Conservation (phyloP, 35 echinoderm and acorn worm species). For the Chiridota heheva region DNA sequence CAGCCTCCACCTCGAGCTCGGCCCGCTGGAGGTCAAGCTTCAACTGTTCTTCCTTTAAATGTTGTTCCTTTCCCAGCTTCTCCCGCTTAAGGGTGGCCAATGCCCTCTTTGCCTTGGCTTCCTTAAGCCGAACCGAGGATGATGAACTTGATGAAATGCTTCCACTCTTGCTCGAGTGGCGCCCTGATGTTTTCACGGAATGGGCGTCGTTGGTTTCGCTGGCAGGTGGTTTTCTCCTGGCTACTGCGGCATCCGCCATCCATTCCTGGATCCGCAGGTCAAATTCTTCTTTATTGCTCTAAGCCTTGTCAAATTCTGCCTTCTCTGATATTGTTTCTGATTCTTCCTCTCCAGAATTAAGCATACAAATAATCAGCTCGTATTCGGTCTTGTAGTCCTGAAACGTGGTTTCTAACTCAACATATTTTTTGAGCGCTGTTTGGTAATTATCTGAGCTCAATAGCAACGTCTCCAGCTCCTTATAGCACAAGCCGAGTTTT, state of each 20-base stretch:
- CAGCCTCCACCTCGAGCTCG: constrained; percentile 1
- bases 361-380: background rate
- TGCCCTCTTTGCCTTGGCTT: constrained; percentile 5
- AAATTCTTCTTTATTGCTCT: background rate
- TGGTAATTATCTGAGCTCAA: background rate
- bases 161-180: too few relatives aligned
- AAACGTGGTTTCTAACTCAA: background rate
- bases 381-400: constrained; percentile 5
- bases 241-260: too few relatives aligned
- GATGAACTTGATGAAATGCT: background rate
- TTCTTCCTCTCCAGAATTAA: background rate
- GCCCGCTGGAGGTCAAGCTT: background rate
- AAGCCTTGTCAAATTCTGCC: background rate
- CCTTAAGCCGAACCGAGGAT: background rate
- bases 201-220: too few relatives aligned
- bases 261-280: too few relatives aligned
- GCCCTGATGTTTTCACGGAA: too few relatives aligned
- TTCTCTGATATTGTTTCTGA: background rate
- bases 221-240: too few relatives aligned
- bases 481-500: background rate
- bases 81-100: constrained; percentile 18
- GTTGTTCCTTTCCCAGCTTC: background rate
- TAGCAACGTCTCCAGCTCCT: background rate
- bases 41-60: background rate
- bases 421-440: constrained; percentile 4